Base-by-base conservation (phyloP, 2,113 vertebrate species). In the Albula glossodonta region DNA sequence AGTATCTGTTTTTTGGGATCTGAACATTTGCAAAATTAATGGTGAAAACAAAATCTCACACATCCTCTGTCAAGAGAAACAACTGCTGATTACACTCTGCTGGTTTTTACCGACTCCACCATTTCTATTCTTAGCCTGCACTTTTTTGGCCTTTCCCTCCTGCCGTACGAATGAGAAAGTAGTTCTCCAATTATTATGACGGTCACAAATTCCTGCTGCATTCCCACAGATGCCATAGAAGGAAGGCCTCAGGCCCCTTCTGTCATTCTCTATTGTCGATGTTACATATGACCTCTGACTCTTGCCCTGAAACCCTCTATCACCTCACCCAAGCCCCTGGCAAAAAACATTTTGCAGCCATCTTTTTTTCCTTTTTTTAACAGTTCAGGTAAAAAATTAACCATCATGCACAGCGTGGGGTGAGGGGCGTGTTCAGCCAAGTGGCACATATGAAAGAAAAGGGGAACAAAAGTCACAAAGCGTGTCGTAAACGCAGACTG, bases 381-480 rank as follows among this genome's bases (percentile, higher is more conserved):
- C 90, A 90, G 87, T 89, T 22, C 81, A 84, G 83, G 87, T 92
- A 79, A 90, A 93, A 92, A 87, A 93, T 94, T 93, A 93, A 94
- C 91, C 53, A 48, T 74, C 86, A 81, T 81, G 85, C 81, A 82
- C 70, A 90, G 79, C 51, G 4, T 48, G 79, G 8, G 70, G 17
- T 56, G 4, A 19, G 17, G 12, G 51, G 12, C 31, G 77, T 48
- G 17, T 83, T 74, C 51, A 74, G 51, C 11, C 51, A 22, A 6
- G 56, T 4, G 57, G 63, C 13, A 12, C 78, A 79, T 49, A 49
- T 79, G 13, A 48, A 17, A 50, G 22, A 60, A n/a, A 81, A 41
- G 78, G 66, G 41, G 60, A 60, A 85, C 41, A 80, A 57, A 85
- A 77, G 78, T 19, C 60, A 77, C 57, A 53, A 81, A 84, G 56